Evolutionary conservation across 2,113 vertebrate species (phyloP).

Genomic region (Microcebus lehilahytsara): DNA sequence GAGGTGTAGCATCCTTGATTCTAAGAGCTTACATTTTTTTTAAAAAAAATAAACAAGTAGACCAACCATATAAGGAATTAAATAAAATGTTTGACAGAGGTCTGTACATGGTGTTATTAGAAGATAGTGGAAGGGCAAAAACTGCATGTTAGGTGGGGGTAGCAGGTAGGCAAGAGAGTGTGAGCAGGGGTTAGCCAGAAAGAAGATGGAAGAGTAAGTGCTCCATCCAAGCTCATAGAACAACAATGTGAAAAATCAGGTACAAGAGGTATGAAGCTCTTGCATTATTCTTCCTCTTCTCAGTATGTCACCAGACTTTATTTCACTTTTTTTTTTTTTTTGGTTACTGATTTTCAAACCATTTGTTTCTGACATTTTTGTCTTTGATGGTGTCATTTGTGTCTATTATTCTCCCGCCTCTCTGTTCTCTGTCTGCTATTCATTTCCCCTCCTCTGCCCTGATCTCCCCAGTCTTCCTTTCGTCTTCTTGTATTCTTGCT

Average conservation of each 20-base stretch:
- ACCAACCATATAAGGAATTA: too few species aligned
- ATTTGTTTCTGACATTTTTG: background rate
- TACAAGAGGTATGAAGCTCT: background rate
- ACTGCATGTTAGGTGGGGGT: accelerated
- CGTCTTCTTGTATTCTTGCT: background rate
- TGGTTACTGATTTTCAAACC: background rate
- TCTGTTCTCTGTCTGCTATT: background rate
- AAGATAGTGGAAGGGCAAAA: background rate
- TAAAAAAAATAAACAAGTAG: background rate
- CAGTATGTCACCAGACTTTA: background rate
- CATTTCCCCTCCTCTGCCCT: accelerated
- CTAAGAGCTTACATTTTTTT: background rate
- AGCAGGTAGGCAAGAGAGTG: too few species aligned
- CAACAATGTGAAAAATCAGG: background rate
- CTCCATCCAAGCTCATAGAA: background rate
- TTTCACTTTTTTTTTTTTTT: background rate
- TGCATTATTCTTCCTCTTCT: background rate
- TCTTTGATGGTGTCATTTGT: background rate
- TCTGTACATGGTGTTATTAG: accelerated
- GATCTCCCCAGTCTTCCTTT: background rate
- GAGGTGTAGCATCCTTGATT: background rate
- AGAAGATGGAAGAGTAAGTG: background rate
- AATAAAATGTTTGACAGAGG: background rate
- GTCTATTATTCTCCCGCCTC: background rate
- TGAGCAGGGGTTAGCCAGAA: background rate